These are phyloP conservation scores for Xestobium rufovillosum DNA, from an alignment of 2,888 invertebrate species.

Conservation along the genomic window DNA sequence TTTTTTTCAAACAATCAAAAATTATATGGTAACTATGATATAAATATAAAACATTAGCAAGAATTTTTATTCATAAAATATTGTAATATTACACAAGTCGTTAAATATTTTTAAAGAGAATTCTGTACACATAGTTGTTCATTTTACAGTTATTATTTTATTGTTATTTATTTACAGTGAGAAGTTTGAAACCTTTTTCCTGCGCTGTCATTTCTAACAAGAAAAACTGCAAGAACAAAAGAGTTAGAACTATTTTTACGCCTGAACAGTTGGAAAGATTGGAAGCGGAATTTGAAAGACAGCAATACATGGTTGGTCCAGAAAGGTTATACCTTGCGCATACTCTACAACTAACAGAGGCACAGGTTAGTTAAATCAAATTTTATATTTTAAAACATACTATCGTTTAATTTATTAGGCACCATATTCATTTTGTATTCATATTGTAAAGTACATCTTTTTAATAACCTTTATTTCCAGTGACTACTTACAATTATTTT, in stretches of 20 bases:
- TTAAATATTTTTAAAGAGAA: no score
- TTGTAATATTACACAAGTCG: no score
- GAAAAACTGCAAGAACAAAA: slow-evolving; percentile 63
- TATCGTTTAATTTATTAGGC: slow-evolving; percentile 3
- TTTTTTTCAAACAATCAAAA: no score
- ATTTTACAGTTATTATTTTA: slow-evolving; percentile 3
- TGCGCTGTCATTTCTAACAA: slow-evolving; percentile 32
- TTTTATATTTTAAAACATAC: neutral
- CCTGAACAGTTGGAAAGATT: slow-evolving; percentile 90
- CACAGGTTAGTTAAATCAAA: slow-evolving; percentile 59
- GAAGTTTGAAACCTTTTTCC: slow-evolving; percentile 34
- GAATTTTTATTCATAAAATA: no score
- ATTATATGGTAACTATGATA: no score
- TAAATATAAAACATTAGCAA: no score
- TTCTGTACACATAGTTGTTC: no score
- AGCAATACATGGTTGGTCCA: slow-evolving; percentile 97
- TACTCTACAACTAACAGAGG: slow-evolving; percentile 78
- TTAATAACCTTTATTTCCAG: no score
- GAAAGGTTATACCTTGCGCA: slow-evolving; percentile 88
- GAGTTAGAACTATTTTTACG: slow-evolving; percentile 93
- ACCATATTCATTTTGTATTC: no score
- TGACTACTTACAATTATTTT: no score
- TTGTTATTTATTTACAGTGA: slow-evolving; percentile 27
- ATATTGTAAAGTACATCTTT: no score
- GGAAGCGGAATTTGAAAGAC: slow-evolving; percentile 90